Conservation (phyloP, 2,797 vertebrate species). For the Cossypha polioptera region DNA sequence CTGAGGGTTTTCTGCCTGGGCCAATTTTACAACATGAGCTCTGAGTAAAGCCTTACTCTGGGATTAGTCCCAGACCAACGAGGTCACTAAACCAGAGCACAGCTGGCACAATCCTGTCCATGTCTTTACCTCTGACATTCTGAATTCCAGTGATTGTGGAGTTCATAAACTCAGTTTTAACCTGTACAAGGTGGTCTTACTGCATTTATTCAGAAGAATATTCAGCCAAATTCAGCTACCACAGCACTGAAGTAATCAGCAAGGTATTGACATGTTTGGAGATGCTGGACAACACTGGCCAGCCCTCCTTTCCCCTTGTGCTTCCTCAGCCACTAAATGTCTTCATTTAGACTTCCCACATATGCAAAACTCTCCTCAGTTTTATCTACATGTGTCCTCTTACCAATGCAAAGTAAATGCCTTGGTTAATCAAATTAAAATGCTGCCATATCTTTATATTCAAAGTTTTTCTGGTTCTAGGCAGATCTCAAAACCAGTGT, state of each 20-base stretch:
- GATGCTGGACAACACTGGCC: not conserved
- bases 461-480: not conserved
- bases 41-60: not conserved
- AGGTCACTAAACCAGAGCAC: not conserved
- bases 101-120: not conserved
- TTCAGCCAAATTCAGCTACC: not conserved
- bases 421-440: not conserved
- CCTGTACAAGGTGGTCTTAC: not conserved
- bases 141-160: not conserved
- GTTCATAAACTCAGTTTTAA: slow-evolving; percentile 43
- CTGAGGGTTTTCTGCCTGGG: not conserved
- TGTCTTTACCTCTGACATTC: not conserved
- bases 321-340: not conserved
- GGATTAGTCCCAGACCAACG: not conserved
- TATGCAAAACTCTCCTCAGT: not conserved
- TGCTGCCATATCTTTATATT: not conserved
- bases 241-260: slow-evolving; percentile 17
- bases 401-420: not conserved
- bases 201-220: not conserved
- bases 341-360: not conserved
- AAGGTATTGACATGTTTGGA: slow-evolving; percentile 1
- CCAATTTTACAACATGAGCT: not conserved
- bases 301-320: not conserved
- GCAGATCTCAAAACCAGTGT: not conserved
- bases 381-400: not conserved